phyloP scores from a whole-genome alignment of 2,797 vertebrate species.

The Cossypha polioptera region DNA sequence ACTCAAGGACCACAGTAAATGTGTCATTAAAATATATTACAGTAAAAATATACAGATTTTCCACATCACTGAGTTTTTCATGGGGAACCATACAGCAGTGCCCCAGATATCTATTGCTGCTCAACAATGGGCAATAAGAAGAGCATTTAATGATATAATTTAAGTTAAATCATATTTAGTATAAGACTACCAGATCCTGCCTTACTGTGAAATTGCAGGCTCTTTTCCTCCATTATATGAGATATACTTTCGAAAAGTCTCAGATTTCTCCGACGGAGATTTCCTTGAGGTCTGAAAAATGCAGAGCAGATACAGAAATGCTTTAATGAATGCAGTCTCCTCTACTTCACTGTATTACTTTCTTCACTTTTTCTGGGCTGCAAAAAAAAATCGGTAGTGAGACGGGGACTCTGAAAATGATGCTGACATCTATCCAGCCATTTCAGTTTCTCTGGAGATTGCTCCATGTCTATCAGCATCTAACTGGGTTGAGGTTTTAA shows the following conservation, averaged over 20 bases:
- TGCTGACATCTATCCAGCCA: background rate
- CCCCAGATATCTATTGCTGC: background rate
- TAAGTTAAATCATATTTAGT: conserved; percentile 14
- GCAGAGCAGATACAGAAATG: background rate
- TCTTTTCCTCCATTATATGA: background rate
- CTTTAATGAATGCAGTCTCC: background rate
- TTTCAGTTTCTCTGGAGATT: conserved; percentile 35
- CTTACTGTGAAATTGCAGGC: conserved; percentile 1
- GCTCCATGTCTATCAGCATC: background rate
- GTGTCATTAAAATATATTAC: background rate
- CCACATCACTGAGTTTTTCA: background rate
- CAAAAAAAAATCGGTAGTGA: background rate
- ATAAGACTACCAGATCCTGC: background rate
- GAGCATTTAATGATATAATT: conserved; percentile 12
- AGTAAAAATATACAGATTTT: conserved; percentile 11
- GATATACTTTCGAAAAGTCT: background rate
- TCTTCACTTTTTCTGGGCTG: background rate
- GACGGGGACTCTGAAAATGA: background rate
- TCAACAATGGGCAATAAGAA: background rate
- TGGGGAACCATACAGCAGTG: background rate
- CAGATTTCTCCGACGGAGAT: background rate
- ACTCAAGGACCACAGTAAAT: background rate
- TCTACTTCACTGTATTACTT: background rate
- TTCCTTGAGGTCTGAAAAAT: conserved; percentile 37
- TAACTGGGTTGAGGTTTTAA: conserved; percentile 1